Conservation (phyloP, 1,140 invertebrate genomes). For the Drosophila nigrodunni region DNA sequence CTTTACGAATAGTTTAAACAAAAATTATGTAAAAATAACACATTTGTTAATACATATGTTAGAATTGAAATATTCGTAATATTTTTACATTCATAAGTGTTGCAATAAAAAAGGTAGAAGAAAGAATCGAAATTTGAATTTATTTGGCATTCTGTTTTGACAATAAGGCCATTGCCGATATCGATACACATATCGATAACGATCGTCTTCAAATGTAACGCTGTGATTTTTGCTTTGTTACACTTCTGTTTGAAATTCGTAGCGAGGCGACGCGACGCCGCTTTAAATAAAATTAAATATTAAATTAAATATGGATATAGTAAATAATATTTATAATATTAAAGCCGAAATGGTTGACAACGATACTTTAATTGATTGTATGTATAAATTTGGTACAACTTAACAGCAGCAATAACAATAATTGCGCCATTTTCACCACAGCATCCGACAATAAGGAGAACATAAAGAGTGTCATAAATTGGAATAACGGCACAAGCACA, state of each 20-base stretch:
- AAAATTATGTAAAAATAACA: conserved; percentile 1
- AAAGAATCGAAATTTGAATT: too few species aligned
- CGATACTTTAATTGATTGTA: conserved; percentile 53
- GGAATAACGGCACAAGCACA: not conserved
- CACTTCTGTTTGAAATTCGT: conserved; percentile 22
- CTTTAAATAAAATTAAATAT: not conserved
- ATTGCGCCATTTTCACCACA: conserved; percentile 53
- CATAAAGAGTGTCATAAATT: conserved; percentile 12
- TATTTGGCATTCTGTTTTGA: too few species aligned
- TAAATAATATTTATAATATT: not conserved
- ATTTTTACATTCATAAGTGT: conserved; percentile 34
- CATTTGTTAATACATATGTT: conserved; percentile 17
- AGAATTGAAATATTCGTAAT: conserved; percentile 8
- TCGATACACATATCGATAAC: not conserved
- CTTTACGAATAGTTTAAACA: not conserved
- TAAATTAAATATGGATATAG: conserved; percentile 35
- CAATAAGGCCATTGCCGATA: too few species aligned
- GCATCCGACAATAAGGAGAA: conserved; percentile 44
- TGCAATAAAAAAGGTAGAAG: conserved; percentile 3
- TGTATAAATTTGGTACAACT: conserved; percentile 57
- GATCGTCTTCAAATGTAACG: not conserved
- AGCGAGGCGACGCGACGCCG: conserved; percentile 2
- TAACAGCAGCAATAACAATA: not conserved
- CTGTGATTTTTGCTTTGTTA: conserved; percentile 7
- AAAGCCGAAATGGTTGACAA: conserved; percentile 52